These are phyloP conservation scores for Elmis aenea DNA, from an alignment of 2,888 invertebrate species.

Conservation along the genomic window DNA sequence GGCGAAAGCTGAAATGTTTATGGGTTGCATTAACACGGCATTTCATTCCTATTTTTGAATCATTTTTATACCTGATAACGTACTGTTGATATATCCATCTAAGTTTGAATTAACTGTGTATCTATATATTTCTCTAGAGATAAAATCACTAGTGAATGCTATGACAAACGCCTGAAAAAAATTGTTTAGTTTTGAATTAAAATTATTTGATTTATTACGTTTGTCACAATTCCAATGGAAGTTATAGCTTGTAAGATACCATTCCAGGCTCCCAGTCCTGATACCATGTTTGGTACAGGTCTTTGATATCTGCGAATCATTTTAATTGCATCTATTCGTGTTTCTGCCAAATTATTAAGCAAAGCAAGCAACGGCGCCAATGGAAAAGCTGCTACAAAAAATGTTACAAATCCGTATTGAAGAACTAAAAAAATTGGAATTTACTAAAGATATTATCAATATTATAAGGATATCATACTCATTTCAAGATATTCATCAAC, in stretches of 20 bases:
- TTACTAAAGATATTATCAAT: slow-evolving; percentile 4
- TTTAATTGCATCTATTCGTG: slow-evolving; percentile 42
- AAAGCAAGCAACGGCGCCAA: slow-evolving; percentile 61
- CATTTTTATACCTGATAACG: slow-evolving; percentile 30
- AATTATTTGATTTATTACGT: slow-evolving; percentile 28
- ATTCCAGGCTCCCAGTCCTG: slow-evolving; percentile 37
- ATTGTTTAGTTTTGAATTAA: background rate
- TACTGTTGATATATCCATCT: slow-evolving; percentile 28
- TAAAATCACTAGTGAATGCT: slow-evolving; percentile 34
- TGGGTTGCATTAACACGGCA: background rate
- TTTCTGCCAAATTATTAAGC: slow-evolving; percentile 58
- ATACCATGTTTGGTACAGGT: slow-evolving; percentile 28
- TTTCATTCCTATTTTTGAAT: background rate
- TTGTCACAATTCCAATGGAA: slow-evolving; percentile 35
- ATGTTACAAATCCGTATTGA: slow-evolving; percentile 62
- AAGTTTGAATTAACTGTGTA: slow-evolving; percentile 10
- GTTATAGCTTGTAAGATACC: slow-evolving; percentile 35
- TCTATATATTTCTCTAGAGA: slow-evolving; percentile 28
- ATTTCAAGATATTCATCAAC: slow-evolving; percentile 39
- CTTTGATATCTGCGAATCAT: slow-evolving; percentile 29
- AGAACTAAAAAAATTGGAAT: slow-evolving; percentile 47
- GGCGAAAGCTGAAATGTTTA: slow-evolving; percentile 26
- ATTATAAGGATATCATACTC: slow-evolving; percentile 27
- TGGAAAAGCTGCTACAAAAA: slow-evolving; percentile 63
- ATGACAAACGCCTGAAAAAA: slow-evolving; percentile 36